Conservation (phyloP, 2,113 vertebrate species). For the Phyllopteryx taeniolatus region DNA sequence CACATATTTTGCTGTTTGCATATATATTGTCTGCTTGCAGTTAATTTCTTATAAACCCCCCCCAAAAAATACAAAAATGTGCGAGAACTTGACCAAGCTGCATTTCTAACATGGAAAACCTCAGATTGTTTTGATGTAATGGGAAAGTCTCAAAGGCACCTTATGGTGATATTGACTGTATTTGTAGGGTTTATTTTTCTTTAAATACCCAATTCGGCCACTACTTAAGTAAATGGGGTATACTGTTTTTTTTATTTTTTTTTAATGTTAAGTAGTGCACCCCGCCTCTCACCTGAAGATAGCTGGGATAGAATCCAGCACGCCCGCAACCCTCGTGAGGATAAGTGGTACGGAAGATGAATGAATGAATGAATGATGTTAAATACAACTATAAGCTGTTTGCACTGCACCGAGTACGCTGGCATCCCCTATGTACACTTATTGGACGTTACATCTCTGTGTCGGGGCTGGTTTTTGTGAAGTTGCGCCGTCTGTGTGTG, state of each 20-base stretch:
- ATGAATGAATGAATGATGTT: background rate
- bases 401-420: slow-evolving; percentile 48
- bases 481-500: background rate
- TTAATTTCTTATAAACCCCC: no score
- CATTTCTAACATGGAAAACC: no score
- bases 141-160: background rate
- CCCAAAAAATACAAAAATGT: no score
- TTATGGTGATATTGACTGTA: background rate
- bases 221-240: background rate
- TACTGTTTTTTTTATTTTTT: background rate
- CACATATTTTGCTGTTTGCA: no score
- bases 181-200: no score
- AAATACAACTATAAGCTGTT: slow-evolving; percentile 8
- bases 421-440: slow-evolving; percentile 50
- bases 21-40: no score
- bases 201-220: no score
- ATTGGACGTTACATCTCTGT: slow-evolving; percentile 41
- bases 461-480: slow-evolving; percentile 56
- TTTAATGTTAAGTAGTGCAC: background rate
- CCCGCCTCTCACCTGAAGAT: no score
- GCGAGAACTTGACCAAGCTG: no score
- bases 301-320: no score
- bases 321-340: no score
- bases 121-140: no score
- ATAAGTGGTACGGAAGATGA: background rate